phyloP scores from a whole-genome alignment of 2,888 invertebrate species.

The Micropterix aruncella region DNA sequence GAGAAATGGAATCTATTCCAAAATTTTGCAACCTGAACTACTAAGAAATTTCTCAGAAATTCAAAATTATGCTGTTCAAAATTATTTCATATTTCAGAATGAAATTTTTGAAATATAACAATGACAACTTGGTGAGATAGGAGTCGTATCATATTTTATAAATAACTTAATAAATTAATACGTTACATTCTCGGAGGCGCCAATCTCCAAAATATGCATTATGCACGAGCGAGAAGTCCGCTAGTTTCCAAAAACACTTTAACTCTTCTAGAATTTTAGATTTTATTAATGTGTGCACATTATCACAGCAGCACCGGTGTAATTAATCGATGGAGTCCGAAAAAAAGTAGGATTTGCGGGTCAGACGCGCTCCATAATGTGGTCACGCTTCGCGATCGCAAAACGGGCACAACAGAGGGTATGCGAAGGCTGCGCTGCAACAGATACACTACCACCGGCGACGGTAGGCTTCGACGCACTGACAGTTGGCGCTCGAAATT shows the following conservation, averaged over 20 bases:
- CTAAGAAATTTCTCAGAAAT: no score
- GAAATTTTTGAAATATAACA: no score
- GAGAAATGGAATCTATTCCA: no score
- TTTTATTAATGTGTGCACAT: neutral
- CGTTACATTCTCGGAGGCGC: constrained; percentile 33
- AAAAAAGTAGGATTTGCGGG: neutral
- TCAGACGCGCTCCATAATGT: neutral
- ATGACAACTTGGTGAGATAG: no score
- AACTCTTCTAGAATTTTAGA: neutral
- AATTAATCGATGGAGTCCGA: neutral
- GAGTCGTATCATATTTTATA: constrained; percentile 1
- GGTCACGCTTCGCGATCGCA: neutral
- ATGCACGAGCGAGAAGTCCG: constrained; percentile 7
- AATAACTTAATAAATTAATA: constrained; percentile 10
- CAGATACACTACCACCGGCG: no score
- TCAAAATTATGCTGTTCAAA: no score
- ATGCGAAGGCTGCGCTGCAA: neutral
- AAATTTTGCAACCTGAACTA: no score
- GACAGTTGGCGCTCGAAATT: no score
- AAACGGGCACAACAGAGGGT: neutral
- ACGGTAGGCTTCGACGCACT: no score
- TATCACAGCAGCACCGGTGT: neutral
- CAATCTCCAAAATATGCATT: constrained; percentile 38
- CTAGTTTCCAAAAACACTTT: neutral
- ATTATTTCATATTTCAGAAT: no score